Percentiles rank a stretch among this genome's conserved stretches.
These are phyloP conservation scores for Cotesia glomerata DNA, from an alignment of 1,140 invertebrate genomes.

Conservation along the genomic window DNA sequence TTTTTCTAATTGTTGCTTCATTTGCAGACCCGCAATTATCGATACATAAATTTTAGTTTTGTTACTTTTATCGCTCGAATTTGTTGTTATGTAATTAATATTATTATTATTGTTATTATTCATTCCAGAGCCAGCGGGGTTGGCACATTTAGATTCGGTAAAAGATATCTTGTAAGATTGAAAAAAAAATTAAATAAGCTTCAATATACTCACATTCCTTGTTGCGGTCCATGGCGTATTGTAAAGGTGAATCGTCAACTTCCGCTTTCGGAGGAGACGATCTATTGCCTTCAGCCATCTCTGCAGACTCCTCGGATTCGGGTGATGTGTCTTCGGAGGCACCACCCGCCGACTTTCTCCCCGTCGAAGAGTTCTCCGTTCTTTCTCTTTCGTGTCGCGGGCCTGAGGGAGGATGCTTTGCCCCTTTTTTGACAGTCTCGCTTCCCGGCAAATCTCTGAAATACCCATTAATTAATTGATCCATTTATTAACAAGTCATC, in stretches of 20 bases:
- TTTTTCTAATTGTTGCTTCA: too few relatives aligned
- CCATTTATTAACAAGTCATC: background rate
- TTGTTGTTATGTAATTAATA: too few relatives aligned
- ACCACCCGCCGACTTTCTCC: constrained; percentile 53
- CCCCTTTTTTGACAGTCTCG: constrained; percentile 17
- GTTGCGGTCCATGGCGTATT: constrained; percentile 93
- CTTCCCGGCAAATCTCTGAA: constrained; percentile 13
- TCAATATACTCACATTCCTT: constrained; percentile 86
- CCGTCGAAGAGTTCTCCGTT: constrained; percentile 36
- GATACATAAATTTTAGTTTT: too few relatives aligned
- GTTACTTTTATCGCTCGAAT: too few relatives aligned
- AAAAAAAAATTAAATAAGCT: background rate
- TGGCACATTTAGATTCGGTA: too few relatives aligned
- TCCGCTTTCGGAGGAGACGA: constrained; percentile 86
- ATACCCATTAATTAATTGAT: background rate
- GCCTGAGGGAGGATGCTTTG: constrained; percentile 13
- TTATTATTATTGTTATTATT: too few relatives aligned
- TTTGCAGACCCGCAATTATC: too few relatives aligned
- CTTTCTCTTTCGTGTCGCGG: constrained; percentile 4
- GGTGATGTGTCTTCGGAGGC: constrained; percentile 39
- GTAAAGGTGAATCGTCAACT: constrained; percentile 91
- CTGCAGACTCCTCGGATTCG: constrained; percentile 60
- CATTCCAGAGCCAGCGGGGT: too few relatives aligned
- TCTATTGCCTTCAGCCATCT: constrained; percentile 73
- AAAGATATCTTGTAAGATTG: constrained; percentile 16